Conservation (phyloP, 1,140 invertebrate genomes). For the Streblospio benedicti region DNA sequence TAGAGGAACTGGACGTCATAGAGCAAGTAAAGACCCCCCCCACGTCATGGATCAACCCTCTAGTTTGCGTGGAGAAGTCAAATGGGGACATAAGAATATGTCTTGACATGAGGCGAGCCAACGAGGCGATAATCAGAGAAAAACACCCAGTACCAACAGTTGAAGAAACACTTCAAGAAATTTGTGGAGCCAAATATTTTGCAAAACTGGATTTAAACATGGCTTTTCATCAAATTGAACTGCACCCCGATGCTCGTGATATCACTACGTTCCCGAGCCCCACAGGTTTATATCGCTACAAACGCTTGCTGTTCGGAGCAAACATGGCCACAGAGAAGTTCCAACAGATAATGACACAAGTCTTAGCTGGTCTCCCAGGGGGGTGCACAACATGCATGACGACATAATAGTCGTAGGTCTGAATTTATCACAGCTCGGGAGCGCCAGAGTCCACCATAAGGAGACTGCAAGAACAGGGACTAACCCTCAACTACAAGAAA, state of each 20-base stretch:
- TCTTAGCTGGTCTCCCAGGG: background rate
- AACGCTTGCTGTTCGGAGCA: background rate
- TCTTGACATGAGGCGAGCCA: background rate
- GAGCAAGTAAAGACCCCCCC: background rate
- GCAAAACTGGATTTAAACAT: background rate
- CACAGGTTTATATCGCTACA: background rate
- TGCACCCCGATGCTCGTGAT: background rate
- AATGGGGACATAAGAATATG: background rate
- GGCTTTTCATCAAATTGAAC: background rate
- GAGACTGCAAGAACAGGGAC: background rate
- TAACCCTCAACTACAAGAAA: background rate
- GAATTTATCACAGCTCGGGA: background rate
- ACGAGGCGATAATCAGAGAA: background rate
- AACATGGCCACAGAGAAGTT: background rate
- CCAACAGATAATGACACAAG: background rate
- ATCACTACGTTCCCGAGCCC: background rate
- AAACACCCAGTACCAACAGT: background rate
- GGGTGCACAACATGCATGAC: background rate
- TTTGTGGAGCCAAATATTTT: background rate
- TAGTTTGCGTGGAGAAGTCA: background rate
- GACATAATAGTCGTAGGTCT: background rate
- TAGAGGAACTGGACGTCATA: background rate
- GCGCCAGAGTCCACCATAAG: background rate
- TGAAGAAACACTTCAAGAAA: background rate
- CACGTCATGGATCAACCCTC: background rate